Evolutionary conservation across 2,888 invertebrate species (phyloP), one percentile per base, ranked within the genome.

Genomic region (Caenorhabditis sp.): DNA sequence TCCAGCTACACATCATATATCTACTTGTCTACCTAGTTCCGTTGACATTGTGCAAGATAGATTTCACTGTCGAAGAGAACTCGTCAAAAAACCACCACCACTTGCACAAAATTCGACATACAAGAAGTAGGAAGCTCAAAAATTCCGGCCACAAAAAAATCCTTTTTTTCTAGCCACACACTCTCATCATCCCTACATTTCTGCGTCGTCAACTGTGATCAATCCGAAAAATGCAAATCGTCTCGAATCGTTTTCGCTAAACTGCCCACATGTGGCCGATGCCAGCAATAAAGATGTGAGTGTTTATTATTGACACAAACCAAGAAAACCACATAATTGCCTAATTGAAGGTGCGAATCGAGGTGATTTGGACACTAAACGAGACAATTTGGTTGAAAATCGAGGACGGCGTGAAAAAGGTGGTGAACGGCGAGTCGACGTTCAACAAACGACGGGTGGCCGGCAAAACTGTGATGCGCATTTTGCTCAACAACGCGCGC

Each of bases 321-420:
- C 23, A 6, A 14, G 17, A 50, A 19, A 27, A 14, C 19, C 14
- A 10, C 19, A 14, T n/a, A n/a, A n/a, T n/a, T n/a, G n/a, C n/a
- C 59, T 24, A 21, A 43, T 59, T 37, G 6, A 1, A 50, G 62
- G 53, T 53, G 3, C 53, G 54, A 62, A 54, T 53, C 70, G 50
- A 60, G 62, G 81, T 82, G 2, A 70, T 79, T 24, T 82, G 82
- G 82, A 82, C 78, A 1, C 53, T 79, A 23, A 81, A 82, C 62
- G 79, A 82, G 54, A 79, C 82, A 0, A 68, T 82, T 14, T 79
- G 79, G 76, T 69, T 82, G n/a, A 82, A 82, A 68, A 78, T 82
- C 49, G 76, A 78, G 31, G 60, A 81, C 43, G 82, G 82, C 0
- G 58, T 76, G 36, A 58, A 70, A 58, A 57, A 62, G 60, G 62